Conservation (phyloP, 2,888 invertebrate genomes). For the Eustalomyia histrio region DNA sequence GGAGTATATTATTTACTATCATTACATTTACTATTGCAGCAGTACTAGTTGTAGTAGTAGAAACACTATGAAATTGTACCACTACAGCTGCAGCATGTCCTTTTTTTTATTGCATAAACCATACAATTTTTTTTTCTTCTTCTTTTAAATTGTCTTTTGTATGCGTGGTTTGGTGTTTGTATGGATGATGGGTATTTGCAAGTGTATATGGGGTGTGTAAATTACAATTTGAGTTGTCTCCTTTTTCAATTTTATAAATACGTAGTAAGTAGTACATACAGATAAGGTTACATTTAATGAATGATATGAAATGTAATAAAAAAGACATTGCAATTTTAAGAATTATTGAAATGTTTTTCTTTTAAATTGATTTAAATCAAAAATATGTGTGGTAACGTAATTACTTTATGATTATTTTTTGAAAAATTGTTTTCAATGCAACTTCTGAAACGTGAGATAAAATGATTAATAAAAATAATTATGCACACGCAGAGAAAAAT, state of each 20-base stretch:
- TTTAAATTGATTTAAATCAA: background rate
- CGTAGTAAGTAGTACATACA: constrained; percentile 5
- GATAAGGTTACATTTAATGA: background rate
- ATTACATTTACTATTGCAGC: background rate
- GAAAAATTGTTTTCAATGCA: background rate
- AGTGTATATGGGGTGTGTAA: constrained; percentile 42
- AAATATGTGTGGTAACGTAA: background rate
- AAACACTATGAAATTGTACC: background rate
- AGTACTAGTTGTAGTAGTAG: constrained; percentile 16
- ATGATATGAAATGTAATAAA: background rate
- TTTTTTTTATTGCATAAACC: constrained; percentile 14
- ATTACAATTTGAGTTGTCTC: constrained; percentile 51
- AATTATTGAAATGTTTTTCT: background rate
- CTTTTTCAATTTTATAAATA: constrained; percentile 47
- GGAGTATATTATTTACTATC: constrained; percentile 49
- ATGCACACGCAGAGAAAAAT: too few species aligned
- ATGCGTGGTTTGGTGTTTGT: background rate
- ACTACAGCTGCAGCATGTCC: constrained; percentile 9
- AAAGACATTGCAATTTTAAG: background rate
- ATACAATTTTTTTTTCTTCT: background rate
- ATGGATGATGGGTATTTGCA: constrained; percentile 4
- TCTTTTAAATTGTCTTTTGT: constrained; percentile 14
- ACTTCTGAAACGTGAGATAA: background rate
- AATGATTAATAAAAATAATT: too few species aligned
- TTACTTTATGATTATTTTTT: background rate